Base-by-base conservation (phyloP, 1,140 invertebrate species). In the Zelostemma sp. region DNA sequence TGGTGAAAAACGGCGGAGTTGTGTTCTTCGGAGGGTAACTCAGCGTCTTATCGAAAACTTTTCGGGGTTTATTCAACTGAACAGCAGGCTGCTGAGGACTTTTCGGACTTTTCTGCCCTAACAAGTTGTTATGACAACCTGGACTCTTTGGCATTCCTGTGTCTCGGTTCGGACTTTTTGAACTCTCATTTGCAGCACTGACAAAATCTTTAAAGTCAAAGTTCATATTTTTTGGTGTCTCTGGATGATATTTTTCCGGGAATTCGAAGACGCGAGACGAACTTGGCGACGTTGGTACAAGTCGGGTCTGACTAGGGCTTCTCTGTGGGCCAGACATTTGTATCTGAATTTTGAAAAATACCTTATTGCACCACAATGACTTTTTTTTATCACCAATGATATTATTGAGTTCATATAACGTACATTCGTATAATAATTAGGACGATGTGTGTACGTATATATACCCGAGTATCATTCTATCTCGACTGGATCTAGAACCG, bases 191-290 rank as follows among this genome's bases (percentile, higher is more conserved):
- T 0, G 60, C 61, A 1, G 69, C 60, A 6, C 40, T 50, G 1
- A 57, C 64, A 40, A 79, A 80, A 46, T 68, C 69, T 5, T 79
- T 77, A 47, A 78, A 81, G 17, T 80, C 78, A 21, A 80, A 82
- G 21, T 76, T 81, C 1, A 66, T 73, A 35, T 78, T n/a, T n/a
- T n/a, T 80, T 0, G 73, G 72, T 0, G 78, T 78, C 21, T 80
- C 73, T 6, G 76, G 67, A 18, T 65, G 73, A 11, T 69, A 78
- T 18, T 80, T 73, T 0, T 77, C 68, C 0, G 80, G 81, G 6
- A 83, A 83, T 38, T 82, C 79, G 48, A 83, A 84, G 11, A 82
- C 76, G 0, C 72, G 61, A 1, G 72, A 56, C 0, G 77, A 76
- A 11, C 73, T 57, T 1, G 79, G 80, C 4, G 80, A 79, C 25